Base-by-base conservation (phyloP, 2,888 invertebrate species). In the Habroteleia sp. region DNA sequence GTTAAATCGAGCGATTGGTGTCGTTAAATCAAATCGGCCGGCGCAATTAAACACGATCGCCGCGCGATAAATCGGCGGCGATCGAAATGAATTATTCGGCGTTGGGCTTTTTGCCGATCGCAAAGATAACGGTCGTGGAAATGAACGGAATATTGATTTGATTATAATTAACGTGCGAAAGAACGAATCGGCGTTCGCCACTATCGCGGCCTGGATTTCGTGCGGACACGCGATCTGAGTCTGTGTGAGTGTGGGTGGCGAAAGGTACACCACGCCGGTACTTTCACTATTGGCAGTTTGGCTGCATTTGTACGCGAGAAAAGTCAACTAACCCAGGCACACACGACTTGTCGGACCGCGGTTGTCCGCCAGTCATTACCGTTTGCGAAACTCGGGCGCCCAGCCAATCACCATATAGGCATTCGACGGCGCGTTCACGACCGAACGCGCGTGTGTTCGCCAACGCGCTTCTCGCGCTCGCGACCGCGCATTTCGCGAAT, bases 201-300 rank as follows among this genome's bases (percentile, higher is more conserved):
- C 69, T 68, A 68, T 56, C 66, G 54, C 31, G 46, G 44, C 14
- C 16, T 8, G 29, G 0, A 29, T 62, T 41, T 20, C 46, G 63
- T 20, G 13, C 52, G 33, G 50, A 52, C 37, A 48, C 39, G 41
- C 69, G 52, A 35, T 27, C 13, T 35, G 54, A 35, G 52, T 17
- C 20, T 63, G 72, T 72, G 72, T 76, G 63, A 62, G 72, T 76
- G 76, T 72, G 75, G 75, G 75, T 76, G 75, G 71, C 75, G 75
- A 76, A 76, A 76, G 75, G 75, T 66, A 63, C 52, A 63, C 71
- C 50, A 72, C 50, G 39, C 35, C 66, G 50, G 50, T 75, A 76
- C 75, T 76, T 76, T 76, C 75, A 72, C 75, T 72, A 68, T 62
- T 37, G 62, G 71, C 41, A 60, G 60, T 75, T 75, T 62, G 75